Base-by-base conservation (phyloP, 2,888 invertebrate genomes). In the Tenthredo livida region DNA sequence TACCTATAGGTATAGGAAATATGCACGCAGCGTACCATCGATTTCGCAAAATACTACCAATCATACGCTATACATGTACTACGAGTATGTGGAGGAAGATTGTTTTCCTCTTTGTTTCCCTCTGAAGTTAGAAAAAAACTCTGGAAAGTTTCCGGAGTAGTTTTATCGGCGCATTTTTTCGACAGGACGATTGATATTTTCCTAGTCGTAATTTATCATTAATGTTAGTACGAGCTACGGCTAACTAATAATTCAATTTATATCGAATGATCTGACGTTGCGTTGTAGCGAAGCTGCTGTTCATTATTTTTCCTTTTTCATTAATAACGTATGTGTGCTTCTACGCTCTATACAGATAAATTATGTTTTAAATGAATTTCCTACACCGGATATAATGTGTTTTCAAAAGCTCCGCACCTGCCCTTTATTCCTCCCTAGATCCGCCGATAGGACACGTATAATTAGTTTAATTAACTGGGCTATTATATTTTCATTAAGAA, bases 191-290 rank as follows among this genome's bases (percentile, higher is more conserved):
- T 25, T 25, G 15, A 77, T 21, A 29, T 77, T 25, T 15, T 33
- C 12, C 77, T 77, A 17, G 15, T 29, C 50, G 17, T 77, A 50
- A 77, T 77, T 77, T 77, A 54, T 50, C 9, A 54, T 77, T 33
- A n/a, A 50, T 43, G 73, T 73, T 73, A 47, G 25, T n/a, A 21
- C 2, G 75, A 47, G 4, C 33, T 33, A 17, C 33, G 21, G 50
- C 7, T 54, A 9, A 9, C 1, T n/a, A 33, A 33, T 50, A 29
- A 54, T 77, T 54, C 33, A 54, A 54, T 77, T 33, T 33, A 33
- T 77, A 50, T 29, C n/a, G 47, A 73, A 21, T 43, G 10, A 43
- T 17, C 7, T n/a, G 43, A 47, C 40, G 73, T 1, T n/a, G 25
- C 2, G 2, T 15, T 29, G 2, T 15, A n/a, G 43, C 43, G 17